Evolutionary conservation across 1,140 invertebrate genomes (phyloP).

Genomic region (Thrips palmi): DNA sequence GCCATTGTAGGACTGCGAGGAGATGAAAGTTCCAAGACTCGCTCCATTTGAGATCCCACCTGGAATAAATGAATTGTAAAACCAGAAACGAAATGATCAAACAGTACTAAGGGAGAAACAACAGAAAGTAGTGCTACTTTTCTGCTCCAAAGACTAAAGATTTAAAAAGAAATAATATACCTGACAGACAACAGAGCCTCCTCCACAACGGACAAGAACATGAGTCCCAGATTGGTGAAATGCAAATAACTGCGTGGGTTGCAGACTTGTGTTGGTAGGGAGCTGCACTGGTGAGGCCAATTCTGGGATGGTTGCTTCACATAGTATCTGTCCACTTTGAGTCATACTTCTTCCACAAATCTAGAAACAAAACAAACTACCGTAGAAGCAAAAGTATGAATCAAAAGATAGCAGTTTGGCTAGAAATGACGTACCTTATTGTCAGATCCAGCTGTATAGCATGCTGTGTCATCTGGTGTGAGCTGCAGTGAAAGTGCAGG

Average conservation of each 20-base stretch:
- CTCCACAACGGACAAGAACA: slow-evolving; percentile 33
- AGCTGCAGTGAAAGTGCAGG: slow-evolving; percentile 14
- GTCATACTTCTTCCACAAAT: slow-evolving; percentile 17
- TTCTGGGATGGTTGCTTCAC: slow-evolving; percentile 13
- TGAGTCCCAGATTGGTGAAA: slow-evolving; percentile 38
- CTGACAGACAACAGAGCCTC: not conserved
- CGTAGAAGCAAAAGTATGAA: not conserved
- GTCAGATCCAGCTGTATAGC: slow-evolving; percentile 16
- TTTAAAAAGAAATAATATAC: slow-evolving; percentile 8
- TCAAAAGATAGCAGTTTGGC: not conserved
- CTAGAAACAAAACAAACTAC: slow-evolving; percentile 10
- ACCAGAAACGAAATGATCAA: not conserved
- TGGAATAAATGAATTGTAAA: slow-evolving; percentile 14
- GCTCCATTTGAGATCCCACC: slow-evolving; percentile 26
- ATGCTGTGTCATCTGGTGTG: slow-evolving; percentile 17
- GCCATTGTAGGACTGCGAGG: slow-evolving; percentile 33
- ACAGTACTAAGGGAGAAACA: not conserved
- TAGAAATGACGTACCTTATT: slow-evolving; percentile 15
- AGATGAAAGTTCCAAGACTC: slow-evolving; percentile 32
- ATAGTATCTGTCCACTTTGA: slow-evolving; percentile 14
- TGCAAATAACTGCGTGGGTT: slow-evolving; percentile 23
- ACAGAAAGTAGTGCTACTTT: slow-evolving; percentile 2
- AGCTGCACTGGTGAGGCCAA: slow-evolving; percentile 4
- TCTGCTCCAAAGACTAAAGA: slow-evolving; percentile 11
- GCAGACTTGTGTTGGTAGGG: slow-evolving; percentile 1